phyloP scores from a whole-genome alignment of 2,888 invertebrate genomes.

The Drosophila diplacantha region DNA sequence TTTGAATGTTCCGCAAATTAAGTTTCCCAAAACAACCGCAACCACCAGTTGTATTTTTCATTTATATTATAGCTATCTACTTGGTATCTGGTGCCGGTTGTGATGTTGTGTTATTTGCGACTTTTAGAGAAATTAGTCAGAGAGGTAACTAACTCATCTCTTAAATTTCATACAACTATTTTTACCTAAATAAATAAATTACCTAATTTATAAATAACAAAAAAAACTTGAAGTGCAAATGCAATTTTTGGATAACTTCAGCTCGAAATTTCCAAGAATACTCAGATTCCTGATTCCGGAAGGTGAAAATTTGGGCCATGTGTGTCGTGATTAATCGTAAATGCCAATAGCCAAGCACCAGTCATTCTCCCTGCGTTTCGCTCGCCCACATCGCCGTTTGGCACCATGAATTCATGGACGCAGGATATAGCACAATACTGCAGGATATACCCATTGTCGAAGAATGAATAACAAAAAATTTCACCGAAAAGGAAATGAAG shows the following conservation, averaged over 20 bases:
- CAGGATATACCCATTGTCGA: neutral
- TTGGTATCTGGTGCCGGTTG: no score
- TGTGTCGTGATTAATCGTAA: conserved; percentile 58
- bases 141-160: no score
- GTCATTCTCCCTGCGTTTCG: neutral
- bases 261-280: conserved; percentile 4
- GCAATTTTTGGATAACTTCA: conserved; percentile 8
- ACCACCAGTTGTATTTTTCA: no score
- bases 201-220: no score
- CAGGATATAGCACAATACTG: neutral
- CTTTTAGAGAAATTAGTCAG: no score
- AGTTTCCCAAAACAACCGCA: conserved; percentile 11
- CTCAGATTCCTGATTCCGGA: neutral
- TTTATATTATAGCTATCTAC: no score
- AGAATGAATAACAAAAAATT: neutral
- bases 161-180: no score
- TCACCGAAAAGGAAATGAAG: conserved; percentile 21
- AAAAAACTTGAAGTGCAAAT: no score
- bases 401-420: conserved; percentile 12
- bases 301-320: conserved; percentile 26
- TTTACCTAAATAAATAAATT: no score
- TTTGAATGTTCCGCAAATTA: conserved; percentile 33
- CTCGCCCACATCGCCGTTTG: conserved; percentile 9
- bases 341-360: conserved; percentile 64
- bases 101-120: no score